Conservation (phyloP, 2,888 invertebrate genomes). For the Chloroclysta siterata region DNA sequence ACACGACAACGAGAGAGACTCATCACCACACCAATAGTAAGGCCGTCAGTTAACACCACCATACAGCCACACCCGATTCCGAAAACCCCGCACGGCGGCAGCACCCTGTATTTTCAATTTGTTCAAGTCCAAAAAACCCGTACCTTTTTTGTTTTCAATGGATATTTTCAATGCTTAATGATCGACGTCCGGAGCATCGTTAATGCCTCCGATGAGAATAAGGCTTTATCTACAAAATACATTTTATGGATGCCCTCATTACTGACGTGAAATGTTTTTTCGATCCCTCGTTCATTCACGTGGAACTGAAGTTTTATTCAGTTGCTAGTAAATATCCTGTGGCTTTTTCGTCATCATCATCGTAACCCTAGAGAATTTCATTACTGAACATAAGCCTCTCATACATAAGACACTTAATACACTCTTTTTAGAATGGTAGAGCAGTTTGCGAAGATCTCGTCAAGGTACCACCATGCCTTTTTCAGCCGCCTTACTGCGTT, state of each 20-base stretch:
- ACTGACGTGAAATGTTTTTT: slow-evolving; percentile 39
- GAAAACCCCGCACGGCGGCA: slow-evolving; percentile 51
- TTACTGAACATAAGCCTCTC: too few relatives aligned
- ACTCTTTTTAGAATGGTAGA: too few relatives aligned
- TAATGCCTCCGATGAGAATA: slow-evolving; percentile 38
- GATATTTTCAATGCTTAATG: slow-evolving; percentile 46
- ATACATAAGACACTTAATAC: too few relatives aligned
- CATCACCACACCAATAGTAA: slow-evolving; percentile 40
- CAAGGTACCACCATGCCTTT: too few relatives aligned
- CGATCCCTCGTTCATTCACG: slow-evolving; percentile 20
- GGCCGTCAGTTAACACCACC: slow-evolving; percentile 33
- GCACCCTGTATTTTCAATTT: slow-evolving; percentile 54
- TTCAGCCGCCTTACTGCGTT: too few relatives aligned
- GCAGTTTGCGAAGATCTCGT: too few relatives aligned
- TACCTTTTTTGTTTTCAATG: slow-evolving; percentile 41
- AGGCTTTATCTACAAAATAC: slow-evolving; percentile 42
- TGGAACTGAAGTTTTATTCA: slow-evolving; percentile 6
- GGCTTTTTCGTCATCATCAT: not conserved
- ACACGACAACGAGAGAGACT: too few relatives aligned
- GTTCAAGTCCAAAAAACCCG: slow-evolving; percentile 34
- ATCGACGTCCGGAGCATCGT: slow-evolving; percentile 42
- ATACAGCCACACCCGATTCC: slow-evolving; percentile 46
- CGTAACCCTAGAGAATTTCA: too few relatives aligned
- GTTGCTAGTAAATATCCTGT: not conserved
- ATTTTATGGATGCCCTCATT: slow-evolving; percentile 44